Evolutionary conservation across 2,797 vertebrate genomes (phyloP).

Genomic region (Menidia menidia): DNA sequence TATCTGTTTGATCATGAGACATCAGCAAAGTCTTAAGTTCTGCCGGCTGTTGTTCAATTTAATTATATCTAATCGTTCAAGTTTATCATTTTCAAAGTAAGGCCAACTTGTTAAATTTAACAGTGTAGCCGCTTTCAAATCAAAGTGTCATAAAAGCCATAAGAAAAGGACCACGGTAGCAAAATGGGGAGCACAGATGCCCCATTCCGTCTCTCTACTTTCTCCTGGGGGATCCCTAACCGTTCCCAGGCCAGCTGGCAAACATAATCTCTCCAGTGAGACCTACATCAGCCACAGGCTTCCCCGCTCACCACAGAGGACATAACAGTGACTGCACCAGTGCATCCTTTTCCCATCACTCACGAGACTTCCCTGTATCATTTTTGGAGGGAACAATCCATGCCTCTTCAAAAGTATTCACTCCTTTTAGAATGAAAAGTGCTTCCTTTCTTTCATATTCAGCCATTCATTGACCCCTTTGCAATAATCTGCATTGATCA

Average conservation of each 20-base stretch:
- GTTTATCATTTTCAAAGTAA: too few species aligned
- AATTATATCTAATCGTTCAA: too few species aligned
- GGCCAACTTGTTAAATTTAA: too few species aligned
- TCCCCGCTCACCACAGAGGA: constrained; percentile 7
- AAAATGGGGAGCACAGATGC: background rate
- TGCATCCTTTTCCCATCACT: background rate
- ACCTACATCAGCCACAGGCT: constrained; percentile 4
- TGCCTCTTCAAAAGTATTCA: background rate
- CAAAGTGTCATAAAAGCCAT: too few species aligned
- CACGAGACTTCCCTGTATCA: background rate
- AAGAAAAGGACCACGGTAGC: too few species aligned
- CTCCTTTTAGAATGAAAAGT: background rate
- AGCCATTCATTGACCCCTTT: constrained; percentile 3
- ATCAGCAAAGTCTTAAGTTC: too few species aligned
- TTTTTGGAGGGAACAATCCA: background rate
- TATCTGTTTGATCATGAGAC: too few species aligned
- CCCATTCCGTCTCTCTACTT: constrained; percentile 1
- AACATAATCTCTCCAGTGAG: constrained; percentile 23
- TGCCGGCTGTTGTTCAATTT: too few species aligned
- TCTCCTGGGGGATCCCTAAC: constrained; percentile 8
- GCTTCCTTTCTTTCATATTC: constrained; percentile 12
- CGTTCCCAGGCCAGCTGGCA: constrained; percentile 16
- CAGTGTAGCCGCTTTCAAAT: too few species aligned
- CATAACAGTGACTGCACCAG: constrained; percentile 5
- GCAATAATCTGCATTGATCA: background rate